Base-by-base conservation (phyloP, 2,888 invertebrate species). In the Boloria selene region DNA sequence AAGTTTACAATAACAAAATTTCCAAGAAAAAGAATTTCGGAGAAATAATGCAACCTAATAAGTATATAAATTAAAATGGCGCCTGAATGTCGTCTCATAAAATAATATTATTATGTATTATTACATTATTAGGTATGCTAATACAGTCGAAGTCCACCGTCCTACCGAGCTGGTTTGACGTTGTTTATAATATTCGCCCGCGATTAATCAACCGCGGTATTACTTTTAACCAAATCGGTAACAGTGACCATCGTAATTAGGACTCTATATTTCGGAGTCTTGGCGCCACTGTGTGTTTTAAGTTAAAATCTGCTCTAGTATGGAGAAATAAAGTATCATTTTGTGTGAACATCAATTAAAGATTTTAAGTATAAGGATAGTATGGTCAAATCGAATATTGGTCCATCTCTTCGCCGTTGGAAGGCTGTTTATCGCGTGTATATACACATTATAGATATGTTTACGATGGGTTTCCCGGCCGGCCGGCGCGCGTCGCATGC, bases 391-490 rank as follows among this genome's bases (percentile, higher is more conserved):
- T 38, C 13, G 69, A 74, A 56, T 65, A 68, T 56, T 69, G 62
- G 61, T 61, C 68, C 67, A 64, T 79, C 70, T 72, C 59, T 63
- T 61, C 16, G 60, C 55, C 52, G 69, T 58, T 44, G 59, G 75
- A 78, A 77, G 76, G 79, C 73, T 72, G 73, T 71, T 73, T 77
- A 76, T 78, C 75, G 78, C 53, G 58, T 72, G 53, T 50, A 18
- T 22, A 18, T 14, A 17, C 26, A n/a, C 56, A 56, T 38, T 22
- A 22, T 22, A 22, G 22, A 38, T 38, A 38, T 65, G 65, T 77
- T 71, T 54, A 54, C 61, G 76, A 77, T 79, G 89, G 88, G 82
- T 87, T 86, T 88, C 81, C 86, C 88, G 71, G 60, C 66, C 70
- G 72, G 76, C 75, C 78, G 78, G 79, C 80, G 74, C 74, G 79